phyloP scores from a whole-genome alignment of 1,140 invertebrate species.

The Temnothorax longispinosus region DNA sequence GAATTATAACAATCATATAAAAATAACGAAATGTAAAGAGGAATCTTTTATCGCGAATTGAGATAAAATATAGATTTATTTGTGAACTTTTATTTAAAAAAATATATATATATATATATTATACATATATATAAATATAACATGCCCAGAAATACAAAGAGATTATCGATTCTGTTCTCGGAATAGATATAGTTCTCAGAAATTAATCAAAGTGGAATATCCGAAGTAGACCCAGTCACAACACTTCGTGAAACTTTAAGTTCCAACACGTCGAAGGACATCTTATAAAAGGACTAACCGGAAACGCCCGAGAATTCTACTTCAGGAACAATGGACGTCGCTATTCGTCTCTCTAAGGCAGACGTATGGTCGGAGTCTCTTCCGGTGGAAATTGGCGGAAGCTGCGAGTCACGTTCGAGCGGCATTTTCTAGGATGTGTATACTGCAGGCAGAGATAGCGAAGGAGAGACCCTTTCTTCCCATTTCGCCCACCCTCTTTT shows the following conservation, averaged over 20 bases:
- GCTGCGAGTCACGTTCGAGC: slow-evolving; percentile 15
- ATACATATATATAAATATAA: not conserved
- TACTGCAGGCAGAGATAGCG: not conserved
- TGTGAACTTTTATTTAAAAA: not conserved
- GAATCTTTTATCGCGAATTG: not conserved
- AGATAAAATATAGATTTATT: not conserved
- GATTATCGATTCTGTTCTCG: not conserved
- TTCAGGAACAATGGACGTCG: slow-evolving; percentile 28
- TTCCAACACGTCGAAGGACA: not conserved
- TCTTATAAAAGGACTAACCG: slow-evolving; percentile 10
- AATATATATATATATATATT: no score
- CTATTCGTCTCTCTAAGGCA: slow-evolving; percentile 17
- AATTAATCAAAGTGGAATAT: not conserved
- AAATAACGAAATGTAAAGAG: not conserved
- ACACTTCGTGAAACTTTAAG: slow-evolving; percentile 39
- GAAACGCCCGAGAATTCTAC: slow-evolving; percentile 27
- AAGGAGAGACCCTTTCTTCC: not conserved
- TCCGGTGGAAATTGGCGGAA: slow-evolving; percentile 41
- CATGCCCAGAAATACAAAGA: not conserved
- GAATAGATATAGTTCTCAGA: not conserved
- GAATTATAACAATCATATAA: not conserved
- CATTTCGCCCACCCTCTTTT: slow-evolving; percentile 21
- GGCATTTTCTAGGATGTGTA: not conserved
- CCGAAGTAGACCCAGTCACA: not conserved
- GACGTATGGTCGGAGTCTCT: slow-evolving; percentile 29